Conservation (phyloP, 2,113 vertebrate species). For the Calypte anna region DNA sequence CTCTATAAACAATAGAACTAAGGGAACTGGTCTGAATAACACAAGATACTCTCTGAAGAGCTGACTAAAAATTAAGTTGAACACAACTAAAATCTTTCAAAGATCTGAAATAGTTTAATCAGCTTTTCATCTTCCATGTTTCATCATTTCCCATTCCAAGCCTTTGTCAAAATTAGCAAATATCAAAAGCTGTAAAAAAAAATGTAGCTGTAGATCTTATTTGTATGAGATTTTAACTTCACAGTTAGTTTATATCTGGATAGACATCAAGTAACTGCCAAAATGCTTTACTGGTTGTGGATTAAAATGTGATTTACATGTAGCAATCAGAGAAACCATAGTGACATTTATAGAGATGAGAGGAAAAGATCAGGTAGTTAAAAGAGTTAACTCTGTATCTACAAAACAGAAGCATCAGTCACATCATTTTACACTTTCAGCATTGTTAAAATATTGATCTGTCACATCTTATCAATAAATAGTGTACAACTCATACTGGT, state of each 20-base stretch:
- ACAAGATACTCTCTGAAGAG: background rate
- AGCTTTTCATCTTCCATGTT: background rate
- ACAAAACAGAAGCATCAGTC: background rate
- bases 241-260: background rate
- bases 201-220: background rate
- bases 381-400: background rate
- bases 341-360: background rate
- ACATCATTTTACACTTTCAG: background rate
- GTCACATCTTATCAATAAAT: background rate
- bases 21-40: background rate
- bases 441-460: background rate
- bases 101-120: background rate
- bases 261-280: background rate
- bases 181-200: background rate
- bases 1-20: background rate
- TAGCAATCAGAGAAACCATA: background rate
- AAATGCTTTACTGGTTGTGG: background rate
- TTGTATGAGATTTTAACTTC: background rate
- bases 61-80: background rate
- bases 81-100: background rate
- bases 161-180: background rate
- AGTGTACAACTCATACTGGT: background rate
- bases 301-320: background rate
- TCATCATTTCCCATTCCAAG: background rate
- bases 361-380: background rate